A percentile compares a stretch with the other conserved stretches of the same genome.
Conservation (phyloP, 2,888 invertebrate species). For the Blastobasis lacticolella region DNA sequence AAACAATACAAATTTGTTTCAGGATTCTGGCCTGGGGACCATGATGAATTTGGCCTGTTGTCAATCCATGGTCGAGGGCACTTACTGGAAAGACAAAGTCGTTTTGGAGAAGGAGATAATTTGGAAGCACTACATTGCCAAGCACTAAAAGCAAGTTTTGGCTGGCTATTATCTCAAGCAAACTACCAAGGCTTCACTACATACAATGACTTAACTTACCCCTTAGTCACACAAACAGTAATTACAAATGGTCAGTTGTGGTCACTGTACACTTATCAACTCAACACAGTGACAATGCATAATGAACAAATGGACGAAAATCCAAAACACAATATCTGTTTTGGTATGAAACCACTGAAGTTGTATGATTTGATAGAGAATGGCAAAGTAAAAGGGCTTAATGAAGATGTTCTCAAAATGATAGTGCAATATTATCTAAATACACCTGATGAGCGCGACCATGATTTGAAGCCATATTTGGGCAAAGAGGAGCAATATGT, state of each 20-base stretch:
- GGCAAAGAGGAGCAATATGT: constrained; percentile 69
- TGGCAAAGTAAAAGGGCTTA: constrained; percentile 83
- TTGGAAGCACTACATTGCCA: constrained; percentile 80
- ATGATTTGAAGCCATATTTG: constrained; percentile 84
- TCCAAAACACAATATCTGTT: constrained; percentile 85
- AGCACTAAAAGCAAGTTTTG: constrained; percentile 86
- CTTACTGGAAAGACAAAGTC: constrained; percentile 57
- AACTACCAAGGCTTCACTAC: constrained; percentile 92
- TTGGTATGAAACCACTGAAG: constrained; percentile 80
- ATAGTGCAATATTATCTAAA: constrained; percentile 85
- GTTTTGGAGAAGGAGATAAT: constrained; percentile 70
- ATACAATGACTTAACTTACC: constrained; percentile 92
- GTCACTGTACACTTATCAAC: constrained; percentile 92
- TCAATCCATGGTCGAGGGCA: constrained; percentile 82
- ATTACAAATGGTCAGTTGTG: constrained; percentile 91
- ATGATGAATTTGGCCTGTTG: constrained; percentile 83
- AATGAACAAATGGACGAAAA: constrained; percentile 77
- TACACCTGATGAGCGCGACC: constrained; percentile 74
- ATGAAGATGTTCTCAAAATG: constrained; percentile 83
- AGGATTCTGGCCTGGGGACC: constrained; percentile 91
- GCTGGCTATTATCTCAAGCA: constrained; percentile 86
- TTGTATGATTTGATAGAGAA: constrained; percentile 84
- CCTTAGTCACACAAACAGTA: constrained; percentile 89
- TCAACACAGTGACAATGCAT: constrained; percentile 87
- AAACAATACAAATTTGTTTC: constrained; percentile 17